Evolutionary conservation across 2,888 invertebrate species (phyloP), one percentile per base, ranked within the genome.

Genomic region (Epistrophella euchroma): DNA sequence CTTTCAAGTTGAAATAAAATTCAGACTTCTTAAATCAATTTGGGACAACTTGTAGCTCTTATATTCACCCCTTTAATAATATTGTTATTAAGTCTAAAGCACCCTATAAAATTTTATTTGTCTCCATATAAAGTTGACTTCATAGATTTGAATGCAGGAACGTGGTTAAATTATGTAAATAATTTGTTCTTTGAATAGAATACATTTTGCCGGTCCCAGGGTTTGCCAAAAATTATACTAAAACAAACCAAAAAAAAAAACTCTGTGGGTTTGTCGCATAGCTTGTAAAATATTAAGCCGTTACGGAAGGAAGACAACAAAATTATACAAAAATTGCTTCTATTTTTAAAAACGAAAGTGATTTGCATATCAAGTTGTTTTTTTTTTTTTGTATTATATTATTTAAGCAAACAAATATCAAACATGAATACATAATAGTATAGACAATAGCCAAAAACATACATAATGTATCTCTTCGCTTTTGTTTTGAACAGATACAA

Each of bases 91-190:
- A 28, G 28, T 6, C 22, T 5, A 50, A 19, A 19, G 13, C 5
- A 22, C 22, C 17, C 13, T 15, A 50, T 13, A 6, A 32, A 5
- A 9, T 9, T 11, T 11, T 35, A 9, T 55, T 28, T 40, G n/a
- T 4, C 2, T 5, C 28, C 15, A 19, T 52, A 19, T 19, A 11
- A 9, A 64, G 7, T 55, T 28, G 10, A 10, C 15, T 28, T 25
- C 25, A 28, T 55, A 15, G 13, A 28, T 55, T 55, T 55, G 55
- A 28, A 55, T 55, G 9, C 28, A 28, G 28, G 28, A 28, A 1
- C 6, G n/a, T 55, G 9, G 28, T n/a, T n/a, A n/a, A 28, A 55
- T 32, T 55, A 55, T 55, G n/a, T 55, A 55, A 55, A 55, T 55
- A 52, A 28, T 55, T 10, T 28, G n/a, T 28, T 28, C n/a, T 55